These are phyloP conservation scores for Onychomys arenicola DNA, from an alignment of 2,797 vertebrate species.

Conservation along the genomic window DNA sequence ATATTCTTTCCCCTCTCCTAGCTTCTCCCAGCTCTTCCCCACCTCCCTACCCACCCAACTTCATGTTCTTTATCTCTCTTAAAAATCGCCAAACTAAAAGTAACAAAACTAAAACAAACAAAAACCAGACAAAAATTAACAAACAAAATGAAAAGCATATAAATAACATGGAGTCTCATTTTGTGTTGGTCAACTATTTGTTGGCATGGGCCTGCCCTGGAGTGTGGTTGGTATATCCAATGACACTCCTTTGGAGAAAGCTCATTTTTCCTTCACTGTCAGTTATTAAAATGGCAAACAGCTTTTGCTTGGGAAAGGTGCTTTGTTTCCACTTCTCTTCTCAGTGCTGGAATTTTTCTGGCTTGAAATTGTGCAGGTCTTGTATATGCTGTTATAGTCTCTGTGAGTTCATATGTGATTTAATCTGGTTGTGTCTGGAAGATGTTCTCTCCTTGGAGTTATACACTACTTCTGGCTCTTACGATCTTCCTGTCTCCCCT, in stretches of 20 bases:
- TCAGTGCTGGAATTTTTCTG: no score
- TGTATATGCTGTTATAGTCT: neutral
- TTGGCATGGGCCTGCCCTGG: no score
- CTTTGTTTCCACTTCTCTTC: neutral
- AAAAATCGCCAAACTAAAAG: neutral
- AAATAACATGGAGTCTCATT: neutral
- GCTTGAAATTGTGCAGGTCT: neutral
- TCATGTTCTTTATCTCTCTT: neutral
- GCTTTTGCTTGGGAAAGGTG: neutral
- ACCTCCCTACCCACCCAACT: neutral
- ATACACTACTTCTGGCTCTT: neutral
- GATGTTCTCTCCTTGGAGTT: neutral
- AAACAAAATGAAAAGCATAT: neutral
- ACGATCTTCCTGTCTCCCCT: neutral
- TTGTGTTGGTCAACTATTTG: neutral
- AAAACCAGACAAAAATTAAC: neutral
- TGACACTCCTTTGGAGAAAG: neutral
- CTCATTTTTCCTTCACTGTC: neutral
- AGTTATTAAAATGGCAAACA: neutral
- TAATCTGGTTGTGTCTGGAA: neutral
- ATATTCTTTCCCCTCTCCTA: neutral
- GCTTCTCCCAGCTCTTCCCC: neutral
- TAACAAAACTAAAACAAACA: neutral
- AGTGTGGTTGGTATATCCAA: neutral
- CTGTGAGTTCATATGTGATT: neutral